Base-by-base conservation (phyloP, 2,797 vertebrate species). In the Borostomias antarcticus region DNA sequence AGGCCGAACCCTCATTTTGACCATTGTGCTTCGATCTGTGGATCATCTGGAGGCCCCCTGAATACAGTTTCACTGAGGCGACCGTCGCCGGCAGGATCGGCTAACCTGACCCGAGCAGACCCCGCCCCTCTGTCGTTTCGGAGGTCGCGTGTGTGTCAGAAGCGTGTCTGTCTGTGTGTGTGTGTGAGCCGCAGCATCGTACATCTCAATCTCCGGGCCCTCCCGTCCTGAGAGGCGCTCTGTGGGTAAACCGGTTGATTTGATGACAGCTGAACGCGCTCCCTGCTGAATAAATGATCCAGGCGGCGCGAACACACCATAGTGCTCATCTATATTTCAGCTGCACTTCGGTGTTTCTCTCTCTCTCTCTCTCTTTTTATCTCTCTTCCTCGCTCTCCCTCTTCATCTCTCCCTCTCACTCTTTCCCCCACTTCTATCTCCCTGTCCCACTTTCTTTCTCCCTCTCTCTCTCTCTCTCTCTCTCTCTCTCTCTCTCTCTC, bases 271-370 rank as follows among this genome's bases (percentile, higher is more conserved):
- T 76, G 82, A 77, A 74, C 80, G 71, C 70, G 64, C 70, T 68
- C 58, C 66, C 82, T 77, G 33, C 74, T 92, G 86, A 90, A 92
- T 91, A 89, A 92, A 85, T 91, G 61, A 91, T 89, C 75, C 33
- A 25, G 62, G 59, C 73, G 73, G 75, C 75, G 50, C 73, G 76
- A 81, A 84, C 82, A 87, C 85, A 82, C 79, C 78, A 80, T 84
- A 75, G 78, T 68, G 48, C 82, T 91, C 85, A 91, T 91, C 67
- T 77, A 91, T 91, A 80, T 90, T 93, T 92, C 78, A 92, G 75
- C 8, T 23, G 72, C 78, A 79, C 86, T 87, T 86, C 76, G 79
- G 43, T 47, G 17, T n/a, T 28, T 5, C 33, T 21, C 33, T 61
- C 26, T 19, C 21, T 50, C 48, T 21, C 9, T 50, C 48, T 50